Evolutionary conservation across 2,797 vertebrate species (phyloP), one percentile per base, ranked within the genome.

Genomic region (Hylomyscus alleni): DNA sequence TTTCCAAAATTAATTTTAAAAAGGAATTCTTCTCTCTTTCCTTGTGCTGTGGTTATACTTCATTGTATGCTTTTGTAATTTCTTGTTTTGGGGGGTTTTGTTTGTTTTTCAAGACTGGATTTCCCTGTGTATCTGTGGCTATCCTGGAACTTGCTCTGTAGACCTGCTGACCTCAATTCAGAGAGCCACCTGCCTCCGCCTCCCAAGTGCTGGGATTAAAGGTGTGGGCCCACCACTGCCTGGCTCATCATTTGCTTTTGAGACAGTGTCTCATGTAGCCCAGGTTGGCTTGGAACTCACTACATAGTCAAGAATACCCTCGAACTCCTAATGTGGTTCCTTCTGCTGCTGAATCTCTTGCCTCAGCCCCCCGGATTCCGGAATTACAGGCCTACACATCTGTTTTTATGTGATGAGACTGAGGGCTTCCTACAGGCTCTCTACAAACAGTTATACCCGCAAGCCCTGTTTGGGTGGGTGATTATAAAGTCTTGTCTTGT

Each of bases 11-110:
- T 81, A 67, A 85, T 91, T 85, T 85, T 52, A 69, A n/a, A 37
- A n/a, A 83, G 75, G 78, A 92, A 58, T 10, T 22, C 67, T 88
- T 19, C 52, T n/a, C 1, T 77, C 26, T 90, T 92, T 96, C 94
- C 60, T 96, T 95, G 44, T 54, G 62, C 52, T 20, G 29, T 22
- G 92, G 80, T 93, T 60, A 67, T 75, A n/a, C 19, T 76, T 60
- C 69, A 4, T 58, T 65, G 24, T 54, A n/a, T 82, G 54, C 24
- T n/a, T 62, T 44, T 72, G 13, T 17, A 69, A 69, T 69, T 69
- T n/a, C 20, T 75, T 44, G 20, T 11, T 75, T 44, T 2, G 12
- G 2, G 31, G 65, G 13, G 22, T 1, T 5, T 40, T 75, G 37
- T 12, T 75, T 75, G 73, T 37, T 73, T 73, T 40, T 73, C 3